Conservation (phyloP, 2,113 vertebrate genomes). For the chimpanzee (Pan troglodytes) region DNA sequence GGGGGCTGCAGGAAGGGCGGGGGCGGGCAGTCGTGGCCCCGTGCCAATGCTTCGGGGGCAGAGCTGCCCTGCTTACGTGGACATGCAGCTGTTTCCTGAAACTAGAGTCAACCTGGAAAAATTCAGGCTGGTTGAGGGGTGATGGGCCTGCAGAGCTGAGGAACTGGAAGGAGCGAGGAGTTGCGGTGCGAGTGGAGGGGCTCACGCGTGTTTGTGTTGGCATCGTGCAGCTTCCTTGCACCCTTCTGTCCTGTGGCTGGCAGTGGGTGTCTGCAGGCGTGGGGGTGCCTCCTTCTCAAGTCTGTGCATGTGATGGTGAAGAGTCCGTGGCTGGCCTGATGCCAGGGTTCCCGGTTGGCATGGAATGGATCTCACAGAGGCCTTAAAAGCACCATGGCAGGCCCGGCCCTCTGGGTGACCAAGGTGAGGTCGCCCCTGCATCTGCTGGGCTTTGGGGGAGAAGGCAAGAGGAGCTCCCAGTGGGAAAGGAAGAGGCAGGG, state of each 20-base stretch:
- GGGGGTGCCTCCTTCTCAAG: not conserved
- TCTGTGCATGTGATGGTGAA: not conserved
- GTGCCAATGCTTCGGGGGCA: conserved; percentile 5
- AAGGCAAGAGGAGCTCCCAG: not conserved
- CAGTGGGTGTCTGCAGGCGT: not conserved
- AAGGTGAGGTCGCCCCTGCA: not conserved
- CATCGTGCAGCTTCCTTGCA: not conserved
- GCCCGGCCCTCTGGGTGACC: not conserved
- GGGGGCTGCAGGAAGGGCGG: conserved; percentile 33
- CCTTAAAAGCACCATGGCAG: conserved; percentile 47
- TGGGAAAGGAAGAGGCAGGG: too few relatives aligned
- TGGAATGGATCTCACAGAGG: not conserved
- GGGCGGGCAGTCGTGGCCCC: not conserved
- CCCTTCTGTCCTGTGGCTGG: not conserved
- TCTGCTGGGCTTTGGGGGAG: not conserved
- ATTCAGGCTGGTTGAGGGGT: not conserved
- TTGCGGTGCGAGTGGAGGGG: accelerated
- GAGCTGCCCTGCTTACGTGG: conserved; percentile 14
- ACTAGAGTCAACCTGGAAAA: conserved; percentile 57
- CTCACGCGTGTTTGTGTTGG: not conserved
- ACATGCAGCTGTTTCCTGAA: conserved; percentile 60
- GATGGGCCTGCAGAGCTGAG: not conserved
- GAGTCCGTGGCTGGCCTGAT: not conserved
- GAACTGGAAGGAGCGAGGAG: not conserved
- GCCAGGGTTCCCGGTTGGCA: conserved; percentile 59